These are phyloP conservation scores for Oreochromis tanganicae DNA, from an alignment of 2,113 vertebrate species.

Conservation along the genomic window DNA sequence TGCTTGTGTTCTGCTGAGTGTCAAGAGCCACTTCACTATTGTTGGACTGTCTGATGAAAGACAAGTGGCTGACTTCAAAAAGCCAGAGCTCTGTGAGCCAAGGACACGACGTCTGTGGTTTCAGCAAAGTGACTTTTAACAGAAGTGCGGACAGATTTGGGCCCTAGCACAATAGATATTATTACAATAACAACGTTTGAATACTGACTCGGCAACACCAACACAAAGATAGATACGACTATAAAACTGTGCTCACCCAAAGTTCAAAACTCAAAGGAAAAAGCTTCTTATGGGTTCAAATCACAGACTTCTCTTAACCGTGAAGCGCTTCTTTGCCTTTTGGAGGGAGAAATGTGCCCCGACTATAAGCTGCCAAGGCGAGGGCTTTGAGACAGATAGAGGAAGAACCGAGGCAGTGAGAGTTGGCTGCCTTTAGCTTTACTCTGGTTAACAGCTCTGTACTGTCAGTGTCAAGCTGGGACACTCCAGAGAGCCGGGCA, in stretches of 20 bases:
- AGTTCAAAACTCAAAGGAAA: background rate
- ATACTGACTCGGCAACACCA: background rate
- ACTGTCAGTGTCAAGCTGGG: conserved; percentile 1
- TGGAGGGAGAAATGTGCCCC: background rate
- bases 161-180: background rate
- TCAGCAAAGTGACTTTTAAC: background rate
- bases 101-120: background rate
- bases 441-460: background rate
- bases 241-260: background rate
- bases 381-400: background rate
- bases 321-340: background rate
- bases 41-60: conserved; percentile 2
- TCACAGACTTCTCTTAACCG: background rate
- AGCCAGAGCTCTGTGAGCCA: background rate
- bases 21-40: conserved; percentile 8
- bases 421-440: background rate
- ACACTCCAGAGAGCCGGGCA: background rate
- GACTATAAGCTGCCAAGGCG: background rate
- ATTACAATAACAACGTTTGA: background rate
- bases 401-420: background rate
- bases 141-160: background rate
- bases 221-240: fast-evolving
- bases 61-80: background rate
- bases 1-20: conserved; percentile 1
- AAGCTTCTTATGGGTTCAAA: background rate